These are phyloP conservation scores for Montipora capricornis DNA, from an alignment of 64 coral and sea anemone genomes.

Conservation along the genomic window DNA sequence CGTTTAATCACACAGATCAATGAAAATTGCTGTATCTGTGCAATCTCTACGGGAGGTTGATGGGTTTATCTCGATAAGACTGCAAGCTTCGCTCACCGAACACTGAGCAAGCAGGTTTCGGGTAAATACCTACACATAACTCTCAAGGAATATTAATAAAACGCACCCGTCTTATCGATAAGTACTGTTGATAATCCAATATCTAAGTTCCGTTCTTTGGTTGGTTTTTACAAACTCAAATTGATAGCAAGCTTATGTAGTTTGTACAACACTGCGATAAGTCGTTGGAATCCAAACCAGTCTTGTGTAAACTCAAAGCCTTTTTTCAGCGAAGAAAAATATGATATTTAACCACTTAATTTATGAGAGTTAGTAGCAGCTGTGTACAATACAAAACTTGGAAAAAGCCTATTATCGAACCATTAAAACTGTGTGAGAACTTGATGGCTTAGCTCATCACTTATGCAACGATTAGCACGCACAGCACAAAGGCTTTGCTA, in stretches of 20 bases:
- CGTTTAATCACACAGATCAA: slow-evolving; percentile 96
- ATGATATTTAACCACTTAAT: slow-evolving; percentile 54
- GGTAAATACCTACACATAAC: slow-evolving; percentile 97
- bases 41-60: slow-evolving; percentile 85
- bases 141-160: slow-evolving; percentile 79
- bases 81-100: slow-evolving; percentile 75
- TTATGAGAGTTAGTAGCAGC: slow-evolving; percentile 61
- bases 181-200: slow-evolving; percentile 97
- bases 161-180: slow-evolving; percentile 85
- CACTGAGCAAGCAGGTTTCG: slow-evolving; percentile 85
- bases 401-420: slow-evolving; percentile 96
- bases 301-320: slow-evolving; percentile 2
- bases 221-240: slow-evolving; percentile 56
- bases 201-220: slow-evolving; percentile 79
- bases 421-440: slow-evolving; percentile 92
- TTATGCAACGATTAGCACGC: slow-evolving; percentile 97
- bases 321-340: slow-evolving; percentile 41
- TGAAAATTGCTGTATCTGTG: slow-evolving; percentile 94
- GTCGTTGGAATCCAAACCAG: neutral
- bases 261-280: slow-evolving; percentile 1
- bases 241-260: slow-evolving; percentile 52
- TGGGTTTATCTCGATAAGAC: slow-evolving; percentile 97
- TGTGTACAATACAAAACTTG: slow-evolving; percentile 64
- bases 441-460: slow-evolving; percentile 94
- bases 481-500: slow-evolving; percentile 82